Evolutionary conservation across 1,140 invertebrate genomes (phyloP), one percentile per base, ranked within the genome.

Genomic region (Anadara kagoshimensis): DNA sequence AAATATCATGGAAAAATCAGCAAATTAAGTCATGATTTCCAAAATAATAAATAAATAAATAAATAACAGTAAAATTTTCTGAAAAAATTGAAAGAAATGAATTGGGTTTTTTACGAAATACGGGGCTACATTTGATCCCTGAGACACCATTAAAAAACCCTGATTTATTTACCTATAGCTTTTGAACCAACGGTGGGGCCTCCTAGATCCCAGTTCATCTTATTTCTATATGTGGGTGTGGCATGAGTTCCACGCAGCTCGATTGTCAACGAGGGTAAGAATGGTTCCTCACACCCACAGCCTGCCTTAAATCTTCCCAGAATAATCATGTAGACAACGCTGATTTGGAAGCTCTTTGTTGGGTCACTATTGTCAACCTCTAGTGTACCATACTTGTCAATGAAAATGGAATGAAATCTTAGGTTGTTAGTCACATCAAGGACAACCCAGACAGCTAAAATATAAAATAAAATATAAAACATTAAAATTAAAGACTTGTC

Each of bases 281-380:
- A 85, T 4, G 82, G 82, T 12, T 71, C 54, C 11, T 78, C 51
- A 14, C 76, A 68, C 78, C 77, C 81, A 7, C 85, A 85, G 44
- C 80, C 74, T n/a, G 85, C 71, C 16, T 87, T 65, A 18, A 82
- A 78, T 3, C 86, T 84, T 18, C 69, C 69, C 14, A 80, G 74
- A 7, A 87, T 83, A 24, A 80, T 18, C 26, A 87, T 85, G 66
- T 84, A 78, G 20, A 78, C 78, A 59, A 78, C 83, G 18, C 78
- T 72, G 0, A 87, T 36, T 12, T 54, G 59, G 16, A 83, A 56
- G 29, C 43, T 59, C 12, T 57, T 56, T 14, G 29, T 51, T 8
- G 18, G 47, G 12, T 51, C 41, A 2, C 64, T 69, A 49, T 78
- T 49, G 3, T 75, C 61, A 10, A 85, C 69, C 54, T 82, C 83